Base-by-base conservation (phyloP, 2,797 vertebrate genomes). In the Knipowitschia caucasica region DNA sequence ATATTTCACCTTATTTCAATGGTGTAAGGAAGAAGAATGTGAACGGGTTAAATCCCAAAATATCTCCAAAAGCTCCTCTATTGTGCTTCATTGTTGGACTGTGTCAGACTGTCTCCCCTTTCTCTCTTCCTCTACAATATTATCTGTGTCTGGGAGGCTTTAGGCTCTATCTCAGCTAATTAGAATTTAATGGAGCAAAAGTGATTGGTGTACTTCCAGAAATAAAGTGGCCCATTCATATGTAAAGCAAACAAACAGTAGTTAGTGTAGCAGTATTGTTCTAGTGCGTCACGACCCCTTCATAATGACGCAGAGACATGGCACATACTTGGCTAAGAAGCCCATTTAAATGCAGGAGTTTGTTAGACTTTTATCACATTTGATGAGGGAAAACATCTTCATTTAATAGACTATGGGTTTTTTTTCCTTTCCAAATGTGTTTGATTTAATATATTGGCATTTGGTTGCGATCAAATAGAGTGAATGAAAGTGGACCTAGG, bases 281-380 rank as follows among this genome's bases (percentile, higher is more conserved):
- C 71, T 65, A 73, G 64, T 54, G 60, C 59, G 42, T 84, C 77
- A 77, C 66, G 69, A 69, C 78, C 78, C 67, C 26, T 66, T 74
- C 76, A 72, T 75, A 71, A 80, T 81, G 78, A 85, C 75, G 76
- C 78, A 73, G 64, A 67, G 66, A 65, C 77, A 50, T 36, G 57
- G 68, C 73, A 85, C 77, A 82, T 76, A 73, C 71, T 30, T 57
- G 71, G 80, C 88, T 91, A 91, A 91, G 85, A 89, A 90, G 89
- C 85, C 86, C 88, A 90, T 92, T 92, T 91, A 92, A 90, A 91
- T 91, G 88, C 89, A 90, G 89, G 86, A 90, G 80, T 72, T 90
- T 85, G 77, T 80, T 61, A 78, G 70, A 60, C 73, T 75, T 76
- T 77, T 85, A 81, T 88, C 67, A 67, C 83, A 78, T 79, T 87